A percentile compares a stretch with the other conserved stretches of the same genome.
Conservation (phyloP, 2,797 vertebrate genomes). For the Perodicticus potto region DNA sequence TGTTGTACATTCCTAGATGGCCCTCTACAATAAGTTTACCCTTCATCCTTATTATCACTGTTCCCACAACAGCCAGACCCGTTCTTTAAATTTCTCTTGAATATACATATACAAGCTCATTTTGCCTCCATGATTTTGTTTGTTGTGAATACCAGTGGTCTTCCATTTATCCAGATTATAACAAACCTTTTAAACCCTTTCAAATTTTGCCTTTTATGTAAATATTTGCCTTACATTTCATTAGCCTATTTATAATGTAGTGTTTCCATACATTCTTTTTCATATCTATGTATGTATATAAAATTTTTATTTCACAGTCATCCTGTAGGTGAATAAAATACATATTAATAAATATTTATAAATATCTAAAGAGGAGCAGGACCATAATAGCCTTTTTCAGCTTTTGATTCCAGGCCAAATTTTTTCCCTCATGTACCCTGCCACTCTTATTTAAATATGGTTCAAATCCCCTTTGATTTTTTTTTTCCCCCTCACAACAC, state of each 20-base stretch:
- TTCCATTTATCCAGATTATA: constrained; percentile 32
- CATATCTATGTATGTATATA: not conserved
- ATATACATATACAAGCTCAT: not conserved
- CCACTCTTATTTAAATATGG: not conserved
- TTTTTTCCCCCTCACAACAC: not conserved
- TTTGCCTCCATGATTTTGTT: not conserved
- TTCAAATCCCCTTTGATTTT: not conserved
- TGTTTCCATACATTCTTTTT: constrained; percentile 12
- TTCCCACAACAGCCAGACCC: not conserved
- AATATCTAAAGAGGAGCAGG: constrained; percentile 8
- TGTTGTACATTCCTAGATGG: too few species aligned
- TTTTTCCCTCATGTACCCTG: not conserved
- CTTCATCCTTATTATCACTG: not conserved
- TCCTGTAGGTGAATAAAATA: constrained; percentile 41
- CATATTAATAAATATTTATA: constrained; percentile 37
- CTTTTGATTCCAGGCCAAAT: not conserved
- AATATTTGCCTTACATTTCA: constrained; percentile 39
- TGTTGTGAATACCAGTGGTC: not conserved
- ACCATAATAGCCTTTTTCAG: not conserved
- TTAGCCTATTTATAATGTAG: constrained; percentile 20
- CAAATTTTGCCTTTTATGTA: constrained; percentile 28
- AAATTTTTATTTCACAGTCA: not conserved
- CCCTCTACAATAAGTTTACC: not conserved
- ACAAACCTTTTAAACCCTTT: constrained; percentile 15
- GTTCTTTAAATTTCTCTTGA: not conserved